These are phyloP conservation scores for Palythoa grandis DNA, from an alignment of 92 coral and sea anemone genomes.

Conservation along the genomic window DNA sequence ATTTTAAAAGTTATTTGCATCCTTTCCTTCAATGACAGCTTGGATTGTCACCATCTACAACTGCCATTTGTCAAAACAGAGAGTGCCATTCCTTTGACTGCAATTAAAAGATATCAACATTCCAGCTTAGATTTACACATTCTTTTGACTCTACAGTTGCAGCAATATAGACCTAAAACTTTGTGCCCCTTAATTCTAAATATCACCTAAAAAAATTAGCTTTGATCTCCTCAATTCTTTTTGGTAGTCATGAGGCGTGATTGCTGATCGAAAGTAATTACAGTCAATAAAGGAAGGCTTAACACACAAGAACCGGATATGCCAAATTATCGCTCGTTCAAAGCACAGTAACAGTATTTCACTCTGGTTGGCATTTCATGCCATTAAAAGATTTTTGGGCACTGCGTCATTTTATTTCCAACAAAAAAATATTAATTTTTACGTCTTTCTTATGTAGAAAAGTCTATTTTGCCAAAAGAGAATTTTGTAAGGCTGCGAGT, in stretches of 20 bases:
- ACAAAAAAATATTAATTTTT: not conserved
- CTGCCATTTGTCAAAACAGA: slow-evolving; percentile 17
- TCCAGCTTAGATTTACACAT: not conserved
- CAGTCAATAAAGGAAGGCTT: slow-evolving; percentile 40
- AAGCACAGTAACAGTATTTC: slow-evolving; percentile 17
- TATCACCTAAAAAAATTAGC: not conserved
- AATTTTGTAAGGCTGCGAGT: not conserved
- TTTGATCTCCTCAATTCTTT: not conserved
- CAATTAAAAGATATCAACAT: slow-evolving; percentile 25
- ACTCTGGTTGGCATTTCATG: slow-evolving; percentile 36
- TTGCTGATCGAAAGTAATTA: slow-evolving; percentile 32
- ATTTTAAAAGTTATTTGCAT: slow-evolving; percentile 1
- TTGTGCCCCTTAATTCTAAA: slow-evolving; percentile 18
- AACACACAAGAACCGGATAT: slow-evolving; percentile 40
- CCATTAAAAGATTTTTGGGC: slow-evolving; percentile 36
- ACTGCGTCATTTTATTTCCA: slow-evolving; percentile 30
- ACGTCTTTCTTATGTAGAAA: not conserved
- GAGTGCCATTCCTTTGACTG: not conserved
- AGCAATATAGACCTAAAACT: not conserved
- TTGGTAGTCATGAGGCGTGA: slow-evolving; percentile 33
- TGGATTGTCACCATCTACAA: slow-evolving; percentile 3
- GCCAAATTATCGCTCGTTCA: slow-evolving; percentile 47
- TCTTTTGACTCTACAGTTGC: not conserved
- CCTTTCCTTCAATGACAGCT: slow-evolving; percentile 23
- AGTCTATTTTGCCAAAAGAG: not conserved